Base-by-base conservation (phyloP, 2,888 invertebrate species). In the Ommatoiulus sabulosus region DNA sequence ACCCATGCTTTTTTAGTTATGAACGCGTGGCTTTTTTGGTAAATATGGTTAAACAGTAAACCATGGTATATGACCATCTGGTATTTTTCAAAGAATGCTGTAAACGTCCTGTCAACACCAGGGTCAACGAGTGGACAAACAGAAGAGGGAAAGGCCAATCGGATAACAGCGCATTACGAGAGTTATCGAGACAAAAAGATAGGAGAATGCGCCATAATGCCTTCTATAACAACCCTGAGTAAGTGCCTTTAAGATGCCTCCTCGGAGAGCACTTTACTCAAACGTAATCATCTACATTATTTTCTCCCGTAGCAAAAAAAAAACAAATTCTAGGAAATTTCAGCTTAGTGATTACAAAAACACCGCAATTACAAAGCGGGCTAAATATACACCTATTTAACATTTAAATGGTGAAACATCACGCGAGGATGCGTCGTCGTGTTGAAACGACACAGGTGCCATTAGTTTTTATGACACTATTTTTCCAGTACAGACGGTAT, bases 161-260 rank as follows among this genome's bases (percentile, higher is more conserved):
- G 63, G 63, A n/a, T n/a, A 63, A n/a, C n/a, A n/a, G 17, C n/a
- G 63, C 63, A 63, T 63, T 63, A n/a, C 63, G 63, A 63, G 63
- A 63, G n/a, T n/a, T n/a, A n/a, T 63, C n/a, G n/a, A 63, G 63
- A 63, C 63, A 17, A 63, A 63, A 63, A 17, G n/a, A 63, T 17
- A 63, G 17, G 63, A 63, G 63, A 63, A 63, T n/a, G 63, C 17
- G 63, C 17, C 17, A n/a, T 63, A 63, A 63, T 63, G 63, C n/a
- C 17, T 63, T 63, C 63, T 6, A n/a, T 63, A 63, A 63, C n/a
- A 63, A 63, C n/a, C 17, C 3, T 6, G n/a, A 63, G n/a, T n/a
- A 52, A 63, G 63, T 63, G 17, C 63, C 52, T 63, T 63, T n/a
- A 63, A n/a, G 63, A n/a, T 63, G 5, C 63, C 6, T 46, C 46